Base-by-base conservation (phyloP, 35 echinoderm and acorn worm species). In the Ophiothrix spiculata region DNA sequence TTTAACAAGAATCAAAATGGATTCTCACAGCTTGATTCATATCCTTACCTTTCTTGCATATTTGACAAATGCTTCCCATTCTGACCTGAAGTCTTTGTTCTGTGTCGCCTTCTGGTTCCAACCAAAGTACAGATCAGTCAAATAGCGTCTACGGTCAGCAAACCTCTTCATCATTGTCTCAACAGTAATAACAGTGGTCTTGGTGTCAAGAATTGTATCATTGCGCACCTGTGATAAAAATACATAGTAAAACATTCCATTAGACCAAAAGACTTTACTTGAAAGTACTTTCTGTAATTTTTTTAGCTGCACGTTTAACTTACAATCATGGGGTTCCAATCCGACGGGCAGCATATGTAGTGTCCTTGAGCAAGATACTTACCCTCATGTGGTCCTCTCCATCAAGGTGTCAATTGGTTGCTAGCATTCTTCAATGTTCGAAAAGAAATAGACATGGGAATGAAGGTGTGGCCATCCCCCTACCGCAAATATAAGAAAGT, bases 31-130 rank as follows among this genome's bases (percentile, higher is more conserved):
- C n/a, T n/a, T n/a, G n/a, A n/a, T n/a, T n/a, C n/a, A n/a, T n/a
- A n/a, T n/a, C n/a, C 63, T 92, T 83, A 99, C 96, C 89, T 91
- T 81, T 91, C 92, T 90, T 15, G 96, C 91, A 92, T 99, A 92
- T 73, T 85, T 77, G 35, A 99, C 86, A 85, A 99, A 99, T 35
- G 94, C 89, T 77, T 99, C 79, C 96, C 96, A 99, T 54, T 99
- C 85, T 28, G 86, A 84, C 40, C 82, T 88, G 79, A 99, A 99
- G 64, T 79, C 86, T 60, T 93, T 85, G 31, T 77, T 86, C 11
- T 86, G 78, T 64, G 78, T 79, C 25, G 85, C 77, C 29, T 83
- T 75, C 75, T 94, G 83, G 45, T 91, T 85, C 31, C 88, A 54
- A 12, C 83, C 88, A 36, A 94, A 86, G 37, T 91, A 99, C 40